Conservation (phyloP, 92 coral and sea anemone genomes). For the Epizoanthus fatuus region DNA sequence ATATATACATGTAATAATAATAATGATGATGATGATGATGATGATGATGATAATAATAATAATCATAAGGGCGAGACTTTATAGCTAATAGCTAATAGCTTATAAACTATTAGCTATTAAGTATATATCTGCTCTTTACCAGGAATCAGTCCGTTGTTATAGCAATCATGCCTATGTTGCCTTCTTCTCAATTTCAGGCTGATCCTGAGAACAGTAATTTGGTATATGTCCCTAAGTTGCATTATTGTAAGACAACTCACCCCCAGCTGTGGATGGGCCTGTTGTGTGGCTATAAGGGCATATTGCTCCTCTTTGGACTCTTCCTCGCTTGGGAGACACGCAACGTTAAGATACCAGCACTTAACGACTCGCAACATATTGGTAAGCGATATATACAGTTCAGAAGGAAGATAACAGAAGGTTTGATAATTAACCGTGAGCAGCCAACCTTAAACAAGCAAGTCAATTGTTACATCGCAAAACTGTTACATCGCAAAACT, state of each 20-base stretch:
- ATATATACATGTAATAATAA: too few species aligned
- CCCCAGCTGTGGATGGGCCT: constrained; percentile 58
- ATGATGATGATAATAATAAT: not conserved
- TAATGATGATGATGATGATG: too few species aligned
- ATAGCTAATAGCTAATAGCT: too few species aligned
- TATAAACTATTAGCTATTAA: not conserved
- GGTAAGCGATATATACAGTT: constrained; percentile 52
- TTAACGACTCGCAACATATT: constrained; percentile 84
- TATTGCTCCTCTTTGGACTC: constrained; percentile 83
- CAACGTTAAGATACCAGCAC: constrained; percentile 79
- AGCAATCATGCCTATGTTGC: not conserved
- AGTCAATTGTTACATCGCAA: too few species aligned
- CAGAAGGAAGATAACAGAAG: too few species aligned
- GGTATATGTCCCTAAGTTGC: constrained; percentile 56
- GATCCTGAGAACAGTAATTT: constrained; percentile 41
- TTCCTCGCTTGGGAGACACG: constrained; percentile 93
- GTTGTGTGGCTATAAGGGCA: constrained; percentile 79
- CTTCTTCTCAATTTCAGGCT: not conserved
- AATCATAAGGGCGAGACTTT: too few species aligned
- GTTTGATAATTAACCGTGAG: too few species aligned
- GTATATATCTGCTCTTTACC: not conserved
- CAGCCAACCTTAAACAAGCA: too few species aligned
- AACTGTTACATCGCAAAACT: too few species aligned
- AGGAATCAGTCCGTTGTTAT: not conserved
- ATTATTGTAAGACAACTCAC: constrained; percentile 51